phyloP scores from a whole-genome alignment of 2,888 invertebrate genomes.

The Parnassius smintheus region DNA sequence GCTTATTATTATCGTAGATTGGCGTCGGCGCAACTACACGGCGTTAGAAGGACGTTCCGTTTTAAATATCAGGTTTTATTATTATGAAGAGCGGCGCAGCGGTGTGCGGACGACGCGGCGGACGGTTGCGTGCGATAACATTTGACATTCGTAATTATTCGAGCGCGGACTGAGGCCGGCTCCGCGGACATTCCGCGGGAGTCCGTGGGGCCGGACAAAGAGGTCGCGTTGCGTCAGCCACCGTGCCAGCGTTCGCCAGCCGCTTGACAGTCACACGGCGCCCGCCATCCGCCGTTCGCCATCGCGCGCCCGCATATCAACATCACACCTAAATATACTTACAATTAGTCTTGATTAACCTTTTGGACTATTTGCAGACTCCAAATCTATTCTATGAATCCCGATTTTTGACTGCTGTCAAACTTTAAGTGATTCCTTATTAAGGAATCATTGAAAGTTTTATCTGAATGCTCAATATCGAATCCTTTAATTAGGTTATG shows the following conservation, averaged over 20 bases:
- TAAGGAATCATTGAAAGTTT: too few relatives aligned
- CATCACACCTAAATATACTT: constrained; percentile 59
- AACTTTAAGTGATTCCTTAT: too few relatives aligned
- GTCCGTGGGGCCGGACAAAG: constrained; percentile 66
- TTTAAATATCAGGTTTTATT: constrained; percentile 82
- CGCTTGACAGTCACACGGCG: constrained; percentile 37
- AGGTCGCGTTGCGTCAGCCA: constrained; percentile 78
- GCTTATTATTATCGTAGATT: constrained; percentile 82
- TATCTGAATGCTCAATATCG: too few relatives aligned
- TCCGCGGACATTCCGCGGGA: constrained; percentile 45
- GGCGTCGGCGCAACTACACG: constrained; percentile 82
- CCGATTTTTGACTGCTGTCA: constrained; percentile 9
- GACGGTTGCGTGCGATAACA: constrained; percentile 81
- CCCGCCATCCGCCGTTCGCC: constrained; percentile 33
- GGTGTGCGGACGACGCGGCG: constrained; percentile 76
- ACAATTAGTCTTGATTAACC: constrained; percentile 61
- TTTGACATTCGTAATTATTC: constrained; percentile 81
- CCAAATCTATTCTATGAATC: not conserved
- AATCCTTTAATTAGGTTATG: too few relatives aligned
- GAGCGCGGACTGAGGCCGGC: constrained; percentile 64
- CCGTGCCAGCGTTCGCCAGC: constrained; percentile 37
- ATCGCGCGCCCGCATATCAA: constrained; percentile 55
- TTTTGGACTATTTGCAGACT: constrained; percentile 53
- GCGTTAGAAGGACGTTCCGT: constrained; percentile 82
- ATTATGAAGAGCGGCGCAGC: constrained; percentile 81